Conservation (phyloP, 2,888 invertebrate genomes). For the Eupelmus urozonus region DNA sequence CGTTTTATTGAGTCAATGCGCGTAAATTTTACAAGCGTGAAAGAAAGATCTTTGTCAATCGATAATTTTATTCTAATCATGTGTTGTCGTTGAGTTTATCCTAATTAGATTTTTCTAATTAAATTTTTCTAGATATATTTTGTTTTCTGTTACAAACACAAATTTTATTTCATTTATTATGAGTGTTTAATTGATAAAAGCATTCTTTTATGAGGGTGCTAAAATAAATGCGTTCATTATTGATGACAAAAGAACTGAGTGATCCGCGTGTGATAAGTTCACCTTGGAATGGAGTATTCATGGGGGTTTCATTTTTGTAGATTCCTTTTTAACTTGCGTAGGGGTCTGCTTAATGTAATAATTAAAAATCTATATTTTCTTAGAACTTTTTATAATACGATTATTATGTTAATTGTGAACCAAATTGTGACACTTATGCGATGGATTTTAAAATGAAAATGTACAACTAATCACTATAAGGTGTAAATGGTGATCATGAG, state of each 20-base stretch:
- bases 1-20: slow-evolving; percentile 22
- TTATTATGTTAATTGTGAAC: no score
- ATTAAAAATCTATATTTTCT: no score
- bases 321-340: no score
- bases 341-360: no score
- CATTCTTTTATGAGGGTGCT: neutral
- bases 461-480: no score
- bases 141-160: slow-evolving; percentile 25
- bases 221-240: slow-evolving; percentile 1
- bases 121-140: slow-evolving; percentile 15
- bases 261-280: slow-evolving; percentile 39
- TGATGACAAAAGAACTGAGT: slow-evolving; percentile 4
- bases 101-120: slow-evolving; percentile 35
- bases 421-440: no score
- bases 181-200: neutral
- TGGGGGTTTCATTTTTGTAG: slow-evolving; percentile 5
- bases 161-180: slow-evolving; percentile 31
- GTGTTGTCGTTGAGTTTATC: slow-evolving; percentile 37
- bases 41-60: slow-evolving; percentile 12
- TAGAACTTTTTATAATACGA: no score
- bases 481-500: no score
- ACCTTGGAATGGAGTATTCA: slow-evolving; percentile 13
- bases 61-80: slow-evolving; percentile 18
- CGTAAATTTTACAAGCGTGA: slow-evolving; percentile 5
- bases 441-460: no score